Evolutionary conservation across 2,888 invertebrate genomes (phyloP), one percentile per base, ranked within the genome.

Genomic region (Anthophora plumipes): DNA sequence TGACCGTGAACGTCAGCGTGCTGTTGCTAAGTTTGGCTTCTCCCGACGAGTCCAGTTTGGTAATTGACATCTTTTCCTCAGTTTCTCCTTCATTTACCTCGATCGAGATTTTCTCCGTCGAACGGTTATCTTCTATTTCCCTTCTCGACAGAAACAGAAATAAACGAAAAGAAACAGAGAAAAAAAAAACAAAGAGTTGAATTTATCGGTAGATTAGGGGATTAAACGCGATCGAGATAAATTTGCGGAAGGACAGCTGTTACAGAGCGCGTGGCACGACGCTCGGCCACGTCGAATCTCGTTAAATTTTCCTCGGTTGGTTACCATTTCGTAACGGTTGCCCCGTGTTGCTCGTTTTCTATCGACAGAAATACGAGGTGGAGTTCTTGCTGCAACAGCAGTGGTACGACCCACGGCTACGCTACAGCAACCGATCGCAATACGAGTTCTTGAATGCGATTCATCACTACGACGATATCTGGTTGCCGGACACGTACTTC

Each of bases 31-130:
- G 98, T 94, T 96, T 98, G 94, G 98, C 98, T 91, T 98, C 98
- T 90, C 98, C 98, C 88, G 98, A 98, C 94, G 98, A 98, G 95
- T 98, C 98, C 93, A 98, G 98, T 95, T 95, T 98, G 96, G 98
- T 98, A 95, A 97, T 96, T 95, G n/a, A 52, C 14, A 14, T 52
- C 69, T 68, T 64, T 46, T 50, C 39, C 31, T 39, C 22, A 8
- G 8, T 20, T 50, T 31, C 31, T 31, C 31, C 31, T 31, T 4
- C 31, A 4, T 31, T 31, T 31, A 31, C 31, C 31, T 31, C 31
- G 31, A 31, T 31, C 31, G 31, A 31, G 31, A 31, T 31, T 31
- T 4, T 31, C 31, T 4, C 31, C 31, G 31, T 31, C n/a, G n/a
- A n/a, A n/a, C n/a, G n/a, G n/a, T n/a, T n/a, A n/a, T n/a, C n/a